Evolutionary conservation across 1,140 invertebrate genomes (phyloP), one percentile per base, ranked within the genome.

Genomic region (Triops longicaudatus): DNA sequence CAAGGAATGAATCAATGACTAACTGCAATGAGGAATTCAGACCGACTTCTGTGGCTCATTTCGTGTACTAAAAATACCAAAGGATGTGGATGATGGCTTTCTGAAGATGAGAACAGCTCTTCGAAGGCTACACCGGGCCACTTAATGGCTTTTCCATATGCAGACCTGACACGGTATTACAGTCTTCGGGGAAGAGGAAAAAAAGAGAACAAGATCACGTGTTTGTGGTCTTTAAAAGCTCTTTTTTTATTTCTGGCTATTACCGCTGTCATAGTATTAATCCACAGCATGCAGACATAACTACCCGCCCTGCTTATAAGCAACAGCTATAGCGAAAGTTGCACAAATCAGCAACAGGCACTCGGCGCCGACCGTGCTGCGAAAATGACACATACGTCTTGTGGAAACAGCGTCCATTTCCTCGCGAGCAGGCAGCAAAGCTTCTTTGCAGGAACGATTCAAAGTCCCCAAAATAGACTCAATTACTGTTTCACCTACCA

Each of bases 91-190:
- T 17, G 50, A 22, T 37, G 31, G 31, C 31, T 63, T 63, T 63
- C 50, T 63, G 50, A 63, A 22, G 50, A 63, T 63, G 50, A 63
- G 50, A 22, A 63, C 14, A 63, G 50, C 50, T 63, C 17, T 22
- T 22, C 22, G 10, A 3, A 63, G 17, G 50, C 50, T 17, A 63
- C 50, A 22, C 50, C 22, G 50, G 50, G 50, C 50, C 50, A 63
- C 50, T 63, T 63, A 63, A 63, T 63, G 50, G 50, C 50, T 63
- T 63, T 63, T 63, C 50, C 50, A 63, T 63, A 63, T 63, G 50
- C 50, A 63, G 50, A 63, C 50, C 50, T 63, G 50, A 17, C 50
- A 63, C 7, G 50, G 50, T 63, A 63, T 63, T 63, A 63, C 50
- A 63, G 14, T 17, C 50, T 63, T 63, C 17, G 6, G 5, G n/a